Conservation (phyloP, 2,888 invertebrate genomes). For the Pseudococcus viburni region DNA sequence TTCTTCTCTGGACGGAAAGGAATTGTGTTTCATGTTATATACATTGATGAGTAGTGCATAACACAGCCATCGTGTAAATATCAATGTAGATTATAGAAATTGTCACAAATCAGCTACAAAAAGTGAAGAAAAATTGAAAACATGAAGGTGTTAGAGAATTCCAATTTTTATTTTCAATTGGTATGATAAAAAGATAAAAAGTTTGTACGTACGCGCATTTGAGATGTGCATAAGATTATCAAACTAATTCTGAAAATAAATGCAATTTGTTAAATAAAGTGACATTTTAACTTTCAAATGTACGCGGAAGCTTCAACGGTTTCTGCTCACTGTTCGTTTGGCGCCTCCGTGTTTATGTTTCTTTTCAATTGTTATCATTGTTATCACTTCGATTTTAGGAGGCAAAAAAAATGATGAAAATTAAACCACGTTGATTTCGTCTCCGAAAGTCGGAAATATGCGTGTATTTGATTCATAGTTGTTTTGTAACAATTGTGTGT, state of each 20-base stretch:
- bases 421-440: background rate
- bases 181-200: too few relatives aligned
- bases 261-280: too few relatives aligned
- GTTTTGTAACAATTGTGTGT: background rate
- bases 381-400: background rate
- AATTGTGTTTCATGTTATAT: conserved; percentile 10
- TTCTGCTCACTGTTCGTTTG: background rate
- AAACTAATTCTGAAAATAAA: too few relatives aligned
- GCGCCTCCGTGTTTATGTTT: background rate
- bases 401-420: background rate
- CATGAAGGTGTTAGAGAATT: too few relatives aligned
- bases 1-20: conserved; percentile 33
- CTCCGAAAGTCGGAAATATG: background rate
- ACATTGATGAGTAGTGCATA: background rate
- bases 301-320: background rate
- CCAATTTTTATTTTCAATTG: too few relatives aligned
- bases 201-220: too few relatives aligned
- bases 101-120: too few relatives aligned
- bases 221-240: too few relatives aligned
- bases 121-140: too few relatives aligned
- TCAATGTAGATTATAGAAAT: too few relatives aligned
- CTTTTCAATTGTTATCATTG: background rate
- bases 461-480: background rate
- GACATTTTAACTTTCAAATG: too few relatives aligned
- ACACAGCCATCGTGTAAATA: too few relatives aligned